Evolutionary conservation across 2,888 invertebrate genomes (phyloP).

Genomic region (Asteroscopus sphinx): DNA sequence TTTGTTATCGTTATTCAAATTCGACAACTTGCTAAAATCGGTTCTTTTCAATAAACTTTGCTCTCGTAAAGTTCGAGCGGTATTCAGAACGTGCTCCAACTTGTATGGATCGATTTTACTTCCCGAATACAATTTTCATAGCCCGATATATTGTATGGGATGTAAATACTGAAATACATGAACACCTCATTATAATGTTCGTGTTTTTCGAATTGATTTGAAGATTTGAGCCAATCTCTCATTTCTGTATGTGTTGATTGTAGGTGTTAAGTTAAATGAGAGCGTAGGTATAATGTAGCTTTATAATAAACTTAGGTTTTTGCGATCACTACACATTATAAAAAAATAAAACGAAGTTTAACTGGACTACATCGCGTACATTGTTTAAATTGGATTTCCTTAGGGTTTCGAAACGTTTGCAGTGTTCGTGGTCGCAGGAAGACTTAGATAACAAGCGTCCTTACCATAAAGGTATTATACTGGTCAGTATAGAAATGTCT

Average conservation of each 20-base stretch:
- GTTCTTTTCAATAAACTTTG: constrained; percentile 60
- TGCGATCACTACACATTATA: too few relatives aligned
- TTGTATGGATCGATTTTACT: constrained; percentile 50
- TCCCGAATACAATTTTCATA: constrained; percentile 38
- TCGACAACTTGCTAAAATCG: constrained; percentile 43
- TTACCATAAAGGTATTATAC: too few relatives aligned
- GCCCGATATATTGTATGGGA: constrained; percentile 26
- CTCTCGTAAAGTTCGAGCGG: constrained; percentile 40
- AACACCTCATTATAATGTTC: constrained; percentile 25
- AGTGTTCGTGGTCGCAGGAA: too few relatives aligned
- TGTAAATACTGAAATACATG: constrained; percentile 17
- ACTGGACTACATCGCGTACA: too few relatives aligned
- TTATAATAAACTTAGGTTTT: too few relatives aligned
- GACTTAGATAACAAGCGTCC: too few relatives aligned
- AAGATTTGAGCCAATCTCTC: constrained; percentile 17
- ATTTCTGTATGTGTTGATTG: constrained; percentile 12
- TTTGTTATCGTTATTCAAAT: constrained; percentile 48
- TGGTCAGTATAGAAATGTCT: too few relatives aligned
- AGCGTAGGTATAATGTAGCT: too few relatives aligned
- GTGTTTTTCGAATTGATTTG: constrained; percentile 20
- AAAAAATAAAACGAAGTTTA: too few relatives aligned
- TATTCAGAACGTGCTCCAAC: constrained; percentile 47
- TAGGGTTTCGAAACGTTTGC: too few relatives aligned
- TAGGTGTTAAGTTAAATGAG: neutral
- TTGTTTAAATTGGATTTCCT: too few relatives aligned